phyloP scores from a whole-genome alignment of 2,797 vertebrate genomes.

The Mus spretus region DNA sequence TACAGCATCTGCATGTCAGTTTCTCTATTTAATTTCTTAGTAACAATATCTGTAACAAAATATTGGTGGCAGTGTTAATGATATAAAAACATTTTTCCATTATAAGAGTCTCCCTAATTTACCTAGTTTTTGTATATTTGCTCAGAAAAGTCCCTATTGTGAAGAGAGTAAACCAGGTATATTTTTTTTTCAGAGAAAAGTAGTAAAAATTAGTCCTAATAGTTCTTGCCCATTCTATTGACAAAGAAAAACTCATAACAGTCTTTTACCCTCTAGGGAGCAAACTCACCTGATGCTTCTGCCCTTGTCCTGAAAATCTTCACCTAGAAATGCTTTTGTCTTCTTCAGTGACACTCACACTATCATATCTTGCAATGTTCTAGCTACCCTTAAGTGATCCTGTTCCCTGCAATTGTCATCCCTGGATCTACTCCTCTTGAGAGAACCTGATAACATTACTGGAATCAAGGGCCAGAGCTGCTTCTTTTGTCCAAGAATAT shows the following conservation, averaged over 20 bases:
- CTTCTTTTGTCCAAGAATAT: neutral
- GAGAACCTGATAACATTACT: neutral
- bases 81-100: neutral
- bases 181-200: neutral
- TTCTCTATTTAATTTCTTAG: constrained; percentile 7
- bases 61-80: neutral
- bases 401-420: neutral
- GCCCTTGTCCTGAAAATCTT: too few species aligned
- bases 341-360: neutral
- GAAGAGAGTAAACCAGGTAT: neutral
- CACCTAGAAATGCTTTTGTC: neutral
- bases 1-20: neutral
- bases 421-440: neutral
- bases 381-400: neutral
- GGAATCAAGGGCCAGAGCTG: fast-evolving
- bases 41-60: neutral
- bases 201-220: neutral
- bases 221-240: neutral
- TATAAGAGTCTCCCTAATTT: neutral
- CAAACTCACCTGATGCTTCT: neutral
- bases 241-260: neutral
- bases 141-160: neutral
- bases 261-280: neutral
- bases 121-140: neutral
- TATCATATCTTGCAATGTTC: neutral